phyloP scores from a whole-genome alignment of 2,113 vertebrate genomes.

The Nymphicus hollandicus region DNA sequence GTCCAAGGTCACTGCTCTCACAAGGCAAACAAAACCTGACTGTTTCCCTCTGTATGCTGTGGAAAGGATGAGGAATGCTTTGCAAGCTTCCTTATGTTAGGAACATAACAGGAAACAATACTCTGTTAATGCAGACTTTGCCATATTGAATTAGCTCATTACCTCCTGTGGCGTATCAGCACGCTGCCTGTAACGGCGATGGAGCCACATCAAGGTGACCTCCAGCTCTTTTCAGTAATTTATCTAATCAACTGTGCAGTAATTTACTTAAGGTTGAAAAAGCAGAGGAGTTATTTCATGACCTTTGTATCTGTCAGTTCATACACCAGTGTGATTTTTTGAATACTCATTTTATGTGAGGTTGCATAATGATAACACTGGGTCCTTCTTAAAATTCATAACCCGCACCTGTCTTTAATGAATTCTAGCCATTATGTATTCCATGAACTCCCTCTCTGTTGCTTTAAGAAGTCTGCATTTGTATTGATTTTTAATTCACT shows the following conservation, averaged over 20 bases:
- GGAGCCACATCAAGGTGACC: slow-evolving; percentile 30
- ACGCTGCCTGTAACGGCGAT: fast-evolving
- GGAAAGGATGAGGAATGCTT: not conserved
- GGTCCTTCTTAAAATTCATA: slow-evolving; percentile 31
- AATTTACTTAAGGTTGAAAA: slow-evolving; percentile 34
- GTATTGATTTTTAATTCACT: slow-evolving; percentile 64
- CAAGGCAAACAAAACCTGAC: not conserved
- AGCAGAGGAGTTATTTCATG: slow-evolving; percentile 24
- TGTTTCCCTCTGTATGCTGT: not conserved
- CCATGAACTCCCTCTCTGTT: not conserved
- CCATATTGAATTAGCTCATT: not conserved
- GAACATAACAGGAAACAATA: not conserved
- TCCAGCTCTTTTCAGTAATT: slow-evolving; percentile 1
- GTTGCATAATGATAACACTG: not conserved
- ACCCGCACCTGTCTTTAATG: not conserved
- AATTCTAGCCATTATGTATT: slow-evolving; percentile 17
- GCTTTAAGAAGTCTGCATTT: slow-evolving; percentile 49
- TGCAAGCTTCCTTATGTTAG: not conserved
- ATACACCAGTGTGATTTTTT: not conserved
- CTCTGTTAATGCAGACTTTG: not conserved
- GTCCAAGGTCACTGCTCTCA: not conserved
- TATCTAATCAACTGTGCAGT: slow-evolving; percentile 25
- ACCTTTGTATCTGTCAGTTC: slow-evolving; percentile 38
- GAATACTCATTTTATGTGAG: not conserved
- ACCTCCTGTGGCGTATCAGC: not conserved